Conservation (phyloP, 2,888 invertebrate genomes). For the Amblyteles armatorius region DNA sequence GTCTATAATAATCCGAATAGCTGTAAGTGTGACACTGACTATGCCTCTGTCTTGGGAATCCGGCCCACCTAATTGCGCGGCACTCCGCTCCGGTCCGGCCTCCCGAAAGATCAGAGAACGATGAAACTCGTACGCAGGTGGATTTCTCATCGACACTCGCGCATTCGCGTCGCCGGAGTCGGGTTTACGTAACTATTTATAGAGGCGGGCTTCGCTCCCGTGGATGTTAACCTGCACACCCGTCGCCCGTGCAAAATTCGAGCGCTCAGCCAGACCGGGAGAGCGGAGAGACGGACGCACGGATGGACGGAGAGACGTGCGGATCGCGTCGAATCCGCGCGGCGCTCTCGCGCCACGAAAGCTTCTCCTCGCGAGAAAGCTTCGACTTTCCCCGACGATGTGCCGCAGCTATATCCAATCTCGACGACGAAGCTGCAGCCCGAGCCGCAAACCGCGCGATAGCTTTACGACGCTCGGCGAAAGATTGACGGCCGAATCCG, state of each 20-base stretch:
- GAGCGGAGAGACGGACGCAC: neutral
- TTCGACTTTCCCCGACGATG: conserved; percentile 18
- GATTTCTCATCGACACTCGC: conserved; percentile 55
- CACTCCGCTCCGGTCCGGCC: conserved; percentile 2
- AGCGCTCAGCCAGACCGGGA: neutral
- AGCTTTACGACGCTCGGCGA: conserved; percentile 80
- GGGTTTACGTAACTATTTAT: conserved; percentile 45
- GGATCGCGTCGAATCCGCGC: conserved; percentile 11
- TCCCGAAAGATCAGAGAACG: conserved; percentile 44
- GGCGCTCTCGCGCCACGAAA: conserved; percentile 11
- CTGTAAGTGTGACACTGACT: neutral
- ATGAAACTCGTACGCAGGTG: conserved; percentile 57
- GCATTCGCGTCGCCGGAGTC: conserved; percentile 19
- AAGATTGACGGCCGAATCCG: conserved; percentile 83
- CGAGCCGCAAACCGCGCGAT: conserved; percentile 72
- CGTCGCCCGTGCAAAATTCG: conserved; percentile 17
- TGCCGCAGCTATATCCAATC: neutral
- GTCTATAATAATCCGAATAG: conserved; percentile 6
- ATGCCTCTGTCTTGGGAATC: conserved; percentile 53
- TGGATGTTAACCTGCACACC: neutral
- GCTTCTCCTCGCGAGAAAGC: conserved; percentile 23
- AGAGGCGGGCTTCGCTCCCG: conserved; percentile 12
- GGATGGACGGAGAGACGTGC: conserved; percentile 25
- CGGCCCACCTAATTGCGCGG: conserved; percentile 29
- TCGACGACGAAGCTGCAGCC: conserved; percentile 6